phyloP scores from a whole-genome alignment of 2,888 invertebrate genomes.

The Caradrina clavipalpis region DNA sequence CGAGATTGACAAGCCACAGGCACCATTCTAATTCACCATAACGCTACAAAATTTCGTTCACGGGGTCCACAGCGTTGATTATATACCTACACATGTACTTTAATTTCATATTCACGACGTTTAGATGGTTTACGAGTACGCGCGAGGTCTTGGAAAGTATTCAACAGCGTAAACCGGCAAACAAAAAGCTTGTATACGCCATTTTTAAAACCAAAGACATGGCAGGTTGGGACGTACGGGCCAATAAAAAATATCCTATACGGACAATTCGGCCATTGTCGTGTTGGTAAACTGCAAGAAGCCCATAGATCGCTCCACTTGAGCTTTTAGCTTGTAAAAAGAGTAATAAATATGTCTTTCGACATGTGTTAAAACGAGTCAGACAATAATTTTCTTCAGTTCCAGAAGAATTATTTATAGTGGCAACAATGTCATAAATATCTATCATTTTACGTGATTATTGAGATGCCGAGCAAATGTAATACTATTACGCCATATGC shows the following conservation, averaged over 20 bases:
- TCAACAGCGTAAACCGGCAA: constrained; percentile 91
- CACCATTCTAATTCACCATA: constrained; percentile 91
- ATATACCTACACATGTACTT: constrained; percentile 90
- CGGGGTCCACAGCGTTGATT: constrained; percentile 87
- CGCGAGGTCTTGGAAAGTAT: constrained; percentile 86
- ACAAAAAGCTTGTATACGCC: constrained; percentile 92
- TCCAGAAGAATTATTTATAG: constrained; percentile 69
- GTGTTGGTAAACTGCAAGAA: constrained; percentile 91
- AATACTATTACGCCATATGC: not conserved
- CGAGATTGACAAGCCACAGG: constrained; percentile 90
- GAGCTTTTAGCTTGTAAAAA: constrained; percentile 89
- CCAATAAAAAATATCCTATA: constrained; percentile 90
- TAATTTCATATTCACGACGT: constrained; percentile 90
- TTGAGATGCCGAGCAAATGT: constrained; percentile 23
- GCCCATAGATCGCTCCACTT: constrained; percentile 90
- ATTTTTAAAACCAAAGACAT: constrained; percentile 92
- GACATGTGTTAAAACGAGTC: constrained; percentile 89
- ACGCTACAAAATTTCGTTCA: constrained; percentile 88
- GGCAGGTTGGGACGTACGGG: constrained; percentile 89
- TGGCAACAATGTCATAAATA: constrained; percentile 73
- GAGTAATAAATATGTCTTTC: constrained; percentile 89
- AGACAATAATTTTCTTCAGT: constrained; percentile 79
- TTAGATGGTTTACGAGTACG: constrained; percentile 82
- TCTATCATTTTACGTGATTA: constrained; percentile 37
- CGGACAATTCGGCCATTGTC: constrained; percentile 91